Evolutionary conservation across 2,113 vertebrate genomes (phyloP).

Genomic region (Herpetotheres cachinnans): DNA sequence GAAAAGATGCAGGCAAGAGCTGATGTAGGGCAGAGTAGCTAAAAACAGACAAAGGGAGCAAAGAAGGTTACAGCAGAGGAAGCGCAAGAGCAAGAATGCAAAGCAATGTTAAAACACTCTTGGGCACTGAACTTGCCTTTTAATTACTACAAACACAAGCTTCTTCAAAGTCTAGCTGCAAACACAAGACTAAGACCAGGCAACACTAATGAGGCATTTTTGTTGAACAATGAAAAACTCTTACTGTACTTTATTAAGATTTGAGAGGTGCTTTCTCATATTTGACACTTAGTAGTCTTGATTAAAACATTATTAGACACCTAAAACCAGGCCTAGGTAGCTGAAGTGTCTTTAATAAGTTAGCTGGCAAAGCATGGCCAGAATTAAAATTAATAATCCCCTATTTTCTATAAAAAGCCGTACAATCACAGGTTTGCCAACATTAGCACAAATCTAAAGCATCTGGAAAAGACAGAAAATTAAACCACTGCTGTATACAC

Average conservation of each 20-base stretch:
- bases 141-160: background rate
- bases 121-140: background rate
- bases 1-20: background rate
- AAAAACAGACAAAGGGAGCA: slow-evolving; percentile 25
- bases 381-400: background rate
- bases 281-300: background rate
- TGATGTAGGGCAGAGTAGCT: slow-evolving; percentile 41
- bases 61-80: slow-evolving; percentile 24
- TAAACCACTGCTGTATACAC: background rate
- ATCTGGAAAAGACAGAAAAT: background rate
- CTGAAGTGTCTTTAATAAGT: background rate
- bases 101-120: background rate
- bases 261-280: background rate
- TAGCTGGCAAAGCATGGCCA: background rate
- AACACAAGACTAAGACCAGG: background rate
- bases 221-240: background rate
- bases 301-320: background rate
- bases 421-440: background rate
- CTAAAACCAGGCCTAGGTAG: background rate
- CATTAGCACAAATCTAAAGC: background rate
- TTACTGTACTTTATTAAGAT: background rate
- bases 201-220: background rate
- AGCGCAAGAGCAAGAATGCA: slow-evolving; percentile 1
- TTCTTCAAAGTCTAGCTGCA: background rate
- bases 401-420: background rate